These are phyloP conservation scores for Rhinella marina DNA, from an alignment of 2,797 vertebrate genomes.

Conservation along the genomic window DNA sequence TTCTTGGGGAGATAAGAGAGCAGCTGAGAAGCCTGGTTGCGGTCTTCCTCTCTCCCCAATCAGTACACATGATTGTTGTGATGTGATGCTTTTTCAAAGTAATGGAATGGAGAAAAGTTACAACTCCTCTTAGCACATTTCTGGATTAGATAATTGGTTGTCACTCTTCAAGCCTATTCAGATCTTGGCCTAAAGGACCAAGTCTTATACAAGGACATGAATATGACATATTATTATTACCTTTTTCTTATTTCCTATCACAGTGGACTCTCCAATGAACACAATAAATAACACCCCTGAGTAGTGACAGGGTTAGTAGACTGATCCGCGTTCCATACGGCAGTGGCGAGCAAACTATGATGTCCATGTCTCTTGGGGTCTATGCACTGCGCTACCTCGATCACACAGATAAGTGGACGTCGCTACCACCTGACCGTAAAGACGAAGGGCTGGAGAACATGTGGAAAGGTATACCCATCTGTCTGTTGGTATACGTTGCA, in stretches of 20 bases:
- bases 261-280: conserved; percentile 65
- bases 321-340: conserved; percentile 75
- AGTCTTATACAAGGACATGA: too few relatives aligned
- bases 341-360: conserved; percentile 85
- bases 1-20: too few relatives aligned
- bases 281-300: conserved; percentile 73
- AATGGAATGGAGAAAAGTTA: too few relatives aligned
- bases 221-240: too few relatives aligned
- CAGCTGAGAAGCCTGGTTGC: not conserved
- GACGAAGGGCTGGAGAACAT: conserved; percentile 74
- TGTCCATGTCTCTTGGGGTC: conserved; percentile 73
- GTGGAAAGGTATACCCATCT: conserved; percentile 78
- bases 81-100: too few relatives aligned
- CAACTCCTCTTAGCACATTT: not conserved
- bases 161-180: not conserved
- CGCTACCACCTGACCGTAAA: conserved; percentile 73
- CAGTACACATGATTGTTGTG: too few relatives aligned
- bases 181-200: not conserved
- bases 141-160: not conserved
- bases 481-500: not conserved
- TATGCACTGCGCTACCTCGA: conserved; percentile 83
- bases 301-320: conserved; percentile 69
- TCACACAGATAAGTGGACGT: conserved; percentile 78
- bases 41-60: too few relatives aligned
- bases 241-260: not conserved